Evolutionary conservation across 2,113 vertebrate species (phyloP), one percentile per base, ranked within the genome.

Genomic region (Paracanthobrama guichenoti): DNA sequence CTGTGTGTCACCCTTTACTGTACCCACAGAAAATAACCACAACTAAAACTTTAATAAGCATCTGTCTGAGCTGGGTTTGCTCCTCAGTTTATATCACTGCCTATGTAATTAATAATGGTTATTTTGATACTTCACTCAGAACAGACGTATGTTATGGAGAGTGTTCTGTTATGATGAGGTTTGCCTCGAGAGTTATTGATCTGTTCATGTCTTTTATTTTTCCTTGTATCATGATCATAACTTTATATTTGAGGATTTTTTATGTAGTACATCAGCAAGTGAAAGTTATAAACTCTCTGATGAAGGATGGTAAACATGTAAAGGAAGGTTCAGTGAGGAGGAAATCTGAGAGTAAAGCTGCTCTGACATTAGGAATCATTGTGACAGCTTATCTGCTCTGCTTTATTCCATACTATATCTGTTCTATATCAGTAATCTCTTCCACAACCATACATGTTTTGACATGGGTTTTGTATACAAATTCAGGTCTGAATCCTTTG

Each of bases 61-160:
- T 88, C 74, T 92, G 90, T 90, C 46, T 73, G 75, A 60, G 88
- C 89, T 77, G 75, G 75, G 13, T 77, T 57, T 46, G 86, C 87
- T 14, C 22, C 44, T 42, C 22, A 10, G 20, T 11, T n/a, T 66
- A 50, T 10, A 66, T 0, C 9, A 77, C 20, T 53, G 14, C 3
- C 22, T 12, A 24, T 48, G 62, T 31, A 13, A 62, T 66, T 3
- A 39, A 4, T 31, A 48, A 39, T 5, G 53, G 53, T 59, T 57
- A 57, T 77, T 77, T 59, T 31, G 4, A 57, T 11, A 77, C 50
- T 13, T 13, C 10, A 76, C 24, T 39, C 42, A 76, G 14, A 77
- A 4, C 1, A 39, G 35, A 39, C 35, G 6, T 39, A 9, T 84
- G 82, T 24, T 50, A 84, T 39, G 72, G 72, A 12, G 42, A 76